Percentiles rank a stretch among this genome's conserved stretches.
Evolutionary conservation across 2,113 vertebrate genomes (phyloP).

Genomic region (Indicator maculatus): DNA sequence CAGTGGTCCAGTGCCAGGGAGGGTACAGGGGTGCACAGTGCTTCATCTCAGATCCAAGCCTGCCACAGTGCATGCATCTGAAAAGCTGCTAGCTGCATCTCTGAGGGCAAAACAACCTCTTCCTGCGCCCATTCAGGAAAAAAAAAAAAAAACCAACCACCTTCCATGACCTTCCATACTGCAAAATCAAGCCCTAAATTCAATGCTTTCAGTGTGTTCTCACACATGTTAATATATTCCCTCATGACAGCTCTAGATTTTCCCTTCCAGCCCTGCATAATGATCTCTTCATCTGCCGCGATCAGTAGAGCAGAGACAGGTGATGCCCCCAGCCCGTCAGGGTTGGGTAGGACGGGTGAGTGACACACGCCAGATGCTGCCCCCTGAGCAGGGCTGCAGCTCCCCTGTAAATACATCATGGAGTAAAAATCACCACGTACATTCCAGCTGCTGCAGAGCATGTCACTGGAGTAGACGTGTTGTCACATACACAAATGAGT

Average conservation of each 20-base stretch:
- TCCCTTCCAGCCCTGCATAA: constrained; percentile 32
- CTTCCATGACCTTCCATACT: background rate
- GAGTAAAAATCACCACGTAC: constrained; percentile 14
- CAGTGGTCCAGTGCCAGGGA: background rate
- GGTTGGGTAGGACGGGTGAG: constrained; percentile 56
- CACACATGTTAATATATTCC: background rate
- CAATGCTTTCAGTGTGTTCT: background rate
- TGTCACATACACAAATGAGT: background rate
- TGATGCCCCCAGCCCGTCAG: constrained; percentile 44
- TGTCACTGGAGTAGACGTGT: background rate
- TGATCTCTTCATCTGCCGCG: constrained; percentile 63
- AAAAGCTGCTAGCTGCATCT: background rate
- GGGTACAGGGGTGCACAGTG: background rate
- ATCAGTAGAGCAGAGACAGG: constrained; percentile 71
- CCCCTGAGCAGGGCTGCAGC: constrained; percentile 29
- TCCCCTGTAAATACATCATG: constrained; percentile 51
- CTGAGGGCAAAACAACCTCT: background rate
- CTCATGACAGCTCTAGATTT: constrained; percentile 1
- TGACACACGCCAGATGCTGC: constrained; percentile 72
- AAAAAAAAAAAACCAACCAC: background rate
- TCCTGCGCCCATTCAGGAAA: fast-evolving
- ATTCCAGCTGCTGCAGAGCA: constrained; percentile 42
- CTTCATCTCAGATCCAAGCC: background rate
- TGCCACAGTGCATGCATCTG: background rate
- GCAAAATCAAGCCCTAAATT: background rate